Percentiles rank a stretch among this genome's conserved stretches.
Evolutionary conservation across 2,888 invertebrate genomes (phyloP).

Genomic region (Agonopterix arenella): DNA sequence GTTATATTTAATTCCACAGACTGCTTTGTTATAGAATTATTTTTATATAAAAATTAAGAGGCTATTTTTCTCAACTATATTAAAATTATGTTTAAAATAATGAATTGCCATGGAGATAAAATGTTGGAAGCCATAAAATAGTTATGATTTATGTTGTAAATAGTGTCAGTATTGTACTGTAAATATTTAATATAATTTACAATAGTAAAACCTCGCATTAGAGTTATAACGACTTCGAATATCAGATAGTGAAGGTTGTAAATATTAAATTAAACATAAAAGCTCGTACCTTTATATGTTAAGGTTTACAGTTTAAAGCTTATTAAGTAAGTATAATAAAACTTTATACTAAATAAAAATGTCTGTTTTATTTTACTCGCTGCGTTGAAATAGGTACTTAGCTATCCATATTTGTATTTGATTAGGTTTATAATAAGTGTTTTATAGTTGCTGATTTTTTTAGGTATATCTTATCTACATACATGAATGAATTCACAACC

Average conservation of each 20-base stretch:
- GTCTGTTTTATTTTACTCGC: conserved; percentile 12
- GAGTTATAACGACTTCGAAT: conserved; percentile 20
- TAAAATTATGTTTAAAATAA: too few relatives aligned
- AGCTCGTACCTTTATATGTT: conserved; percentile 15
- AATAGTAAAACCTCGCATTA: conserved; percentile 48
- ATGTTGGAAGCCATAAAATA: background rate
- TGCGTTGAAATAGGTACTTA: too few relatives aligned
- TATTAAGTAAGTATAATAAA: conserved; percentile 23
- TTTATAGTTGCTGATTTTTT: too few relatives aligned
- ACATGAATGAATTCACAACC: too few relatives aligned
- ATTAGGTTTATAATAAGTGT: too few relatives aligned
- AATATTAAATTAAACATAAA: conserved; percentile 26
- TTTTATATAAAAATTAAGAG: conserved; percentile 8
- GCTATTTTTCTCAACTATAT: too few relatives aligned
- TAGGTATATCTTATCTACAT: too few relatives aligned
- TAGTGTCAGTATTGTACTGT: background rate
- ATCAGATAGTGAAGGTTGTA: conserved; percentile 30
- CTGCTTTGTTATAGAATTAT: conserved; percentile 37
- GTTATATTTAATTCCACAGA: conserved; percentile 42
- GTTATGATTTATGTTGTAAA: background rate
- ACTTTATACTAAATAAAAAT: conserved; percentile 20
- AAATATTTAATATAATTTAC: background rate
- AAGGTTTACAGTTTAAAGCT: conserved; percentile 21
- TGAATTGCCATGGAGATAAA: background rate
- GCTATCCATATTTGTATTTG: too few relatives aligned